phyloP scores from a whole-genome alignment of 2,797 vertebrate species.

The Micrastur ruficollis region DNA sequence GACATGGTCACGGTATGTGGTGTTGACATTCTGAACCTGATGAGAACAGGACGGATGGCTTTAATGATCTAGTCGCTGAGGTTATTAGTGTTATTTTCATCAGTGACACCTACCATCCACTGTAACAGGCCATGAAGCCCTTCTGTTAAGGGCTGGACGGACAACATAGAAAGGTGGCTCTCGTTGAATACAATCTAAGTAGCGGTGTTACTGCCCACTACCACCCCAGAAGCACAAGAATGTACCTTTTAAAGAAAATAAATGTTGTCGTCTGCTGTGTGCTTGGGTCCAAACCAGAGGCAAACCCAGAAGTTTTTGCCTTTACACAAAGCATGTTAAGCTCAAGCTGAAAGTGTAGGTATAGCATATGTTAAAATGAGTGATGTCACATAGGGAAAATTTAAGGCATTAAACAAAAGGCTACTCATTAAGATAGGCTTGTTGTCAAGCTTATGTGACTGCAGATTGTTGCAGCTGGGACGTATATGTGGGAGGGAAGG shows the following conservation, averaged over 20 bases:
- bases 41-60: not conserved
- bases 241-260: not conserved
- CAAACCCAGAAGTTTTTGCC: not conserved
- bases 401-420: not conserved
- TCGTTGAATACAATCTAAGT: too few relatives aligned
- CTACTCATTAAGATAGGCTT: not conserved
- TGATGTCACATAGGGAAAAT: rapidly evolving
- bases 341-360: not conserved
- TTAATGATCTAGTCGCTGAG: not conserved
- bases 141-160: not conserved
- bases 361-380: not conserved
- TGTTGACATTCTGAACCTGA: not conserved
- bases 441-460: not conserved
- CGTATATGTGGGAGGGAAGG: not conserved
- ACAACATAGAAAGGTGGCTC: not conserved
- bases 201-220: not conserved
- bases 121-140: too few relatives aligned
- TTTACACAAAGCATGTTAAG: not conserved
- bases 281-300: not conserved
- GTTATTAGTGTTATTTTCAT: not conserved
- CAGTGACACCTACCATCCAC: too few relatives aligned
- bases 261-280: rapidly evolving
- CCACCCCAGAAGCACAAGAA: rapidly evolving
- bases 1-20: rapidly evolving
- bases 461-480: not conserved